Evolutionary conservation across 2,113 vertebrate species (phyloP).

Genomic region (Antennarius striatus): DNA sequence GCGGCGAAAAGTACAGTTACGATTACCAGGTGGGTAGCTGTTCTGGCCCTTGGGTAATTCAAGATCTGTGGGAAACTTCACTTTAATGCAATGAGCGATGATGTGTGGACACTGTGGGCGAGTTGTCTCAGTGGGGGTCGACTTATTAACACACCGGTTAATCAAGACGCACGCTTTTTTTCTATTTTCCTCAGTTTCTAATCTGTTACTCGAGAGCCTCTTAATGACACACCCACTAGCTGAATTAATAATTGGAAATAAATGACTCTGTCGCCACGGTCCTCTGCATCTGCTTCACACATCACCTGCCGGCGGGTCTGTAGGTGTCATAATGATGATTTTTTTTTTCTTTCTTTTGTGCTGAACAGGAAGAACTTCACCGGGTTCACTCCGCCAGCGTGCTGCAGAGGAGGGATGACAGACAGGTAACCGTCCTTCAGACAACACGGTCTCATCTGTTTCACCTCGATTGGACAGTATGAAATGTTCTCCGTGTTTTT

Average conservation of each 20-base stretch:
- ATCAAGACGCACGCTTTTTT: background rate
- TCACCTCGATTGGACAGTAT: conserved; percentile 16
- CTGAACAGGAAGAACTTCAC: conserved; percentile 58
- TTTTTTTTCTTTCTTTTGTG: background rate
- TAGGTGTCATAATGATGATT: background rate
- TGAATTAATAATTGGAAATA: conserved; percentile 46
- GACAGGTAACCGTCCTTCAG: conserved; percentile 44
- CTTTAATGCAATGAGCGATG: conserved; percentile 28
- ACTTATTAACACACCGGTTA: conserved; percentile 49
- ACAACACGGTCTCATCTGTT: conserved; percentile 19
- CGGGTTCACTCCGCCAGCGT: conserved; percentile 25
- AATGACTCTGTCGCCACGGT: conserved; percentile 40
- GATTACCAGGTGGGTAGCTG: conserved; percentile 72
- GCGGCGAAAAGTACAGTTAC: conserved; percentile 60
- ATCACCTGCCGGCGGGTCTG: conserved; percentile 6
- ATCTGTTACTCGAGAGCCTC: conserved; percentile 35
- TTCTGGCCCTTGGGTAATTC: conserved; percentile 33
- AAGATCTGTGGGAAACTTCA: conserved; percentile 25
- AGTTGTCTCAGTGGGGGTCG: conserved; percentile 3
- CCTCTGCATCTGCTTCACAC: conserved; percentile 14
- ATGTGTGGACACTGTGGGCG: conserved; percentile 25
- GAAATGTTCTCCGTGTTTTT: conserved; percentile 9
- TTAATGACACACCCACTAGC: conserved; percentile 67
- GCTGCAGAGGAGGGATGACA: conserved; percentile 30
- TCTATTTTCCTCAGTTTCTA: background rate